Evolutionary conservation across 2,797 vertebrate species (phyloP).

Genomic region (Otolemur crassicaudatus): DNA sequence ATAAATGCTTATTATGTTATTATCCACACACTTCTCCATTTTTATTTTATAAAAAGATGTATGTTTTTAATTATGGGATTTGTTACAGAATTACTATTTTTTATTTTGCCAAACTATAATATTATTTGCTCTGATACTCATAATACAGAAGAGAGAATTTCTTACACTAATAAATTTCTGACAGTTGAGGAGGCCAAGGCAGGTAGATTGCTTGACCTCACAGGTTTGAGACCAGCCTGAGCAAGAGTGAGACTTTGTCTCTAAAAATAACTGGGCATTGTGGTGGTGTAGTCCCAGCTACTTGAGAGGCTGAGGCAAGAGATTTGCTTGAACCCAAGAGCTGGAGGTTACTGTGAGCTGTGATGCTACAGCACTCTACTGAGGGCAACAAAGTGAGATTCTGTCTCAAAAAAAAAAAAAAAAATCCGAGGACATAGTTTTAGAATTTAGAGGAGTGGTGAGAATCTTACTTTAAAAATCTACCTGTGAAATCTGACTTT

Average conservation of each 20-base stretch:
- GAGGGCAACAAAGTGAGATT: no score
- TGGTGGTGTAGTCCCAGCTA: no score
- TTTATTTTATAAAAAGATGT: conserved; percentile 5
- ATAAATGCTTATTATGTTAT: background rate
- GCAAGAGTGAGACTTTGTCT: no score
- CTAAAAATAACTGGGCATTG: no score
- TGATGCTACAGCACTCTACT: no score
- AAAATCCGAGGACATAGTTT: background rate
- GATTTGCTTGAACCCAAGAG: no score
- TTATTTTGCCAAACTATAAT: background rate
- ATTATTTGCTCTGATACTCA: background rate
- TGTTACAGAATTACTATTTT: background rate
- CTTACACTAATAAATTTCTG: background rate
- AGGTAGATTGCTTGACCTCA: no score
- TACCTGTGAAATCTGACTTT: background rate
- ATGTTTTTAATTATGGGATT: conserved; percentile 29
- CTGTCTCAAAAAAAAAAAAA: no score
- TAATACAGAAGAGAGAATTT: background rate
- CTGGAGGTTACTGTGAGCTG: no score
- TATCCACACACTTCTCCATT: background rate
- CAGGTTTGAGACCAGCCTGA: no score
- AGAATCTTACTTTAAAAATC: background rate
- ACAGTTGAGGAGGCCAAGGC: no score
- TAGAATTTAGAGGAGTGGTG: background rate
- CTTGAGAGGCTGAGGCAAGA: no score